A percentile compares a stretch with the other conserved stretches of the same genome.
Conservation (phyloP, 2,113 vertebrate species). For the Apus apus region DNA sequence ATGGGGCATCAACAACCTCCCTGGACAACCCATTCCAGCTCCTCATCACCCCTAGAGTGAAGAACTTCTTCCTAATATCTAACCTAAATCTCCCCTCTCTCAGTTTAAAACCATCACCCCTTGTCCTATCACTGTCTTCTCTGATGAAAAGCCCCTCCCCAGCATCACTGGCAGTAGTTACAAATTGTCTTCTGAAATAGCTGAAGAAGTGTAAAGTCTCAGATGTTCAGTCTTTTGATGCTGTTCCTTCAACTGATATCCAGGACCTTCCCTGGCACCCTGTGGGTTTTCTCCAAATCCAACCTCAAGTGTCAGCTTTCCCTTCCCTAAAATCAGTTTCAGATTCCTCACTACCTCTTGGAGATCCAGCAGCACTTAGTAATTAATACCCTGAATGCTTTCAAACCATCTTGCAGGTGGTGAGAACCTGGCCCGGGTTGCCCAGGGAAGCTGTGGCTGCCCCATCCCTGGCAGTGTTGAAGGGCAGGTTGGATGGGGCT, state of each 20-base stretch:
- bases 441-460: too few species aligned
- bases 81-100: too few species aligned
- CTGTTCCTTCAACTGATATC: background rate
- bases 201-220: slow-evolving; percentile 33
- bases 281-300: background rate
- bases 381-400: slow-evolving; percentile 3
- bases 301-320: background rate
- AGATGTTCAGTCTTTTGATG: background rate
- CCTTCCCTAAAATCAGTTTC: background rate
- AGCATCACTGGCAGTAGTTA: slow-evolving; percentile 3
- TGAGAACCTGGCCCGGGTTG: too few species aligned
- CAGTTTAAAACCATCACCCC: too few species aligned
- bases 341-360: background rate
- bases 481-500: too few species aligned
- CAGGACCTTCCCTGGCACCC: background rate
- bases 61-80: too few species aligned
- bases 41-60: too few species aligned
- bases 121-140: too few species aligned
- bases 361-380: background rate
- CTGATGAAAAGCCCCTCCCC: too few species aligned
- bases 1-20: too few species aligned
- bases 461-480: too few species aligned
- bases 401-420: background rate
- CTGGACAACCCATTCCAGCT: too few species aligned
- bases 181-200: slow-evolving; percentile 44